These are phyloP conservation scores for Sternotherus odoratus DNA, from an alignment of 2,797 vertebrate genomes.

Conservation along the genomic window DNA sequence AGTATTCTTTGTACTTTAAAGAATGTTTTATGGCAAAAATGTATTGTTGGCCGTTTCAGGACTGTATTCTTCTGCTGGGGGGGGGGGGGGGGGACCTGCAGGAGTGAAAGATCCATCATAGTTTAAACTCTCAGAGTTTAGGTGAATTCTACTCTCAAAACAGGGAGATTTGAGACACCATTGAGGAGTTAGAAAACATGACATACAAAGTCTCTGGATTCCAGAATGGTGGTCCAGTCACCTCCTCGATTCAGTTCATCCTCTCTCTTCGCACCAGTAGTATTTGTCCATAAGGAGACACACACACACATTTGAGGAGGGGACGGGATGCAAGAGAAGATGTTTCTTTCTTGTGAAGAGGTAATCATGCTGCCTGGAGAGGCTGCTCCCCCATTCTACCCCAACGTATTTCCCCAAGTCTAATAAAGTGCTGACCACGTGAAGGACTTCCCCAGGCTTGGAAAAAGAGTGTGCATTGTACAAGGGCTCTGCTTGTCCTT, in stretches of 20 bases:
- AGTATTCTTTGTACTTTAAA: not conserved
- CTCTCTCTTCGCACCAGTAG: not conserved
- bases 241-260: not conserved
- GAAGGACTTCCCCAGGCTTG: too few species aligned
- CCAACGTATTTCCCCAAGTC: too few species aligned
- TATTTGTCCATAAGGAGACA: not conserved
- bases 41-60: not conserved
- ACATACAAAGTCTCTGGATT: not conserved
- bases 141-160: not conserved
- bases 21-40: not conserved
- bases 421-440: too few species aligned
- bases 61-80: not conserved
- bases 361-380: not conserved
- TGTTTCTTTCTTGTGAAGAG: not conserved
- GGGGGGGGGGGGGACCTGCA: not conserved
- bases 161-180: not conserved
- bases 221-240: not conserved
- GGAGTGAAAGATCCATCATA: not conserved
- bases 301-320: not conserved
- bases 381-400: not conserved
- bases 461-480: too few species aligned
- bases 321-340: not conserved
- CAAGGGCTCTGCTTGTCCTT: too few species aligned
- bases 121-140: not conserved
- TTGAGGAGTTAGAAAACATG: not conserved